Base-by-base conservation (phyloP, 2,888 invertebrate genomes). In the Pollenia amentaria region DNA sequence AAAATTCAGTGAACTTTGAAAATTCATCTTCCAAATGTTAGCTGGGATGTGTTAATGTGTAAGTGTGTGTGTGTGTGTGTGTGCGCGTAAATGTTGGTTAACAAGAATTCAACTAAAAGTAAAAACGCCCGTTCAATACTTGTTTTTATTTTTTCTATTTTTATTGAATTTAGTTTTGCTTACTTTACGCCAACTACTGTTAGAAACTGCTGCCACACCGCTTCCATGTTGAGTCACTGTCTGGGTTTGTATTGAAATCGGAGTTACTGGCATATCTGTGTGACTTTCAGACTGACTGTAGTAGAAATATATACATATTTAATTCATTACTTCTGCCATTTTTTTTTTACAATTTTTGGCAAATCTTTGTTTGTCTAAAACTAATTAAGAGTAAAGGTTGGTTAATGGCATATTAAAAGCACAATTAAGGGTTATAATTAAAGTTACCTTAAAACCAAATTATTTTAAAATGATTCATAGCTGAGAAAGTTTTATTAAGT, bases 121-220 rank as follows among this genome's bases (percentile, higher is more conserved):
- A 65, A 82, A 69, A 51, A 67, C 73, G 60, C 73, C 78, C 70
- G 64, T 77, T 77, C 70, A 65, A 55, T 55, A 76, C 11, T 18
- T 72, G 16, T 42, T 72, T 21, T 53, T 53, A n/a, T 12, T 80
- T 12, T 46, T 12, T 77, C n/a, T 21, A 3, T 18, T 51, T 21
- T 18, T 67, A n/a, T 21, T 64, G 2, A 40, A 9, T 40, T 21
- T 46, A 44, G 9, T 48, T 46, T 51, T 64, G 29, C 16, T 69
- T 42, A 10, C 14, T 69, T 55, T 65, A 65, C 76, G 85, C 85
- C 85, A 85, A 85, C 85, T 73, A 81, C 80, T 70, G 80, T 77
- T 81, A 76, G 57, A 79, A 69, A 62, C 51, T 65, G 60, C 16
- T 73, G 46, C 14, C 67, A 9, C 40, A 18, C 67, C 51, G 53